Evolutionary conservation across 2,113 vertebrate genomes (phyloP), one percentile per base, ranked within the genome.

Genomic region (Parus major): DNA sequence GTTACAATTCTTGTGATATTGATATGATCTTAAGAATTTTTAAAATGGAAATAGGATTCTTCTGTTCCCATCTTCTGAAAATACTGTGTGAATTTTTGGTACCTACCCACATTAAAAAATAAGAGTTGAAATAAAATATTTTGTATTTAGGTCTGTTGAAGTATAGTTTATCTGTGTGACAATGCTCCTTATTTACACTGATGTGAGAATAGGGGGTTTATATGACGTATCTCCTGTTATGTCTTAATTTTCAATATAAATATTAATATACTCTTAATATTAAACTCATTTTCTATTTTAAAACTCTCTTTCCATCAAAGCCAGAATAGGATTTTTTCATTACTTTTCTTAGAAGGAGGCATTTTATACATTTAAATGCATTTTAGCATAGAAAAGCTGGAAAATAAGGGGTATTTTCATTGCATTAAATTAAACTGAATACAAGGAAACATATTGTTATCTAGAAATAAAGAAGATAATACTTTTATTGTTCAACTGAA

Each of bases 341-440:
- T 83, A 1, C n/a, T 44, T 84, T 84, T 79, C 44, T 77, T 71
- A 59, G 9, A 82, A 93, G 11, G 41, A 66, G 73, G 6, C 22
- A 52, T 72, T 82, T 72, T 69, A 13, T 79, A 36, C 21, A 33
- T 63, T 71, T 39, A 86, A 46, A 64, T 82, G 5, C 50, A 46
- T 47, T 86, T 88, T 92, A 87, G 44, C 33, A 5, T 11, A 63
- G 22, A 92, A 73, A 69, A 87, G 5, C 8, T 56, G 50, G 12
- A 75, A 59, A 91, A 78, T 33, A 11, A 50, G 12, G 25, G 5
- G 1, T 41, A 23, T 93, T 94, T 92, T 75, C 12, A 29, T 63
- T 70, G 27, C 33, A 95, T 97, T 49, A 93, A 92, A 65, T 84
- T 55, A 70, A 55, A 65, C 82, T 55, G 68, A 55, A 65, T 86